phyloP scores from a whole-genome alignment of 2,113 vertebrate species.

The Cinclus cinclus region DNA sequence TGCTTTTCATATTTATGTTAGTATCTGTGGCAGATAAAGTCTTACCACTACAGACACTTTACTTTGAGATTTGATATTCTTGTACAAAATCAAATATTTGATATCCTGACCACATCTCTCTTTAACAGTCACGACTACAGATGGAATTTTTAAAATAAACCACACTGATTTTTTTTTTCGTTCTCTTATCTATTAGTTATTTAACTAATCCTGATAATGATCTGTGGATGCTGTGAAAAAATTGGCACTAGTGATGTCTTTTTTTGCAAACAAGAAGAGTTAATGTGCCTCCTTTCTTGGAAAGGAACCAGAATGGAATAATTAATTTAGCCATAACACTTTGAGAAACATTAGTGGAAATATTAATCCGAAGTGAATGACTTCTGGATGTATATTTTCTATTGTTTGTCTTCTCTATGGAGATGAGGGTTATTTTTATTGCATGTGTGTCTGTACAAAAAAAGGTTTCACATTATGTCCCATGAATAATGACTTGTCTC shows the following conservation, averaged over 20 bases:
- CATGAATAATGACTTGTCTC: background rate
- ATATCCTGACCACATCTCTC: background rate
- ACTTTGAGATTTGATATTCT: background rate
- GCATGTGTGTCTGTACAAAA: fast-evolving
- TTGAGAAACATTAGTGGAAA: background rate
- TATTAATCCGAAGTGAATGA: background rate
- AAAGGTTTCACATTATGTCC: background rate
- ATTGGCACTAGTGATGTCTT: background rate
- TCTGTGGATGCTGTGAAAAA: background rate
- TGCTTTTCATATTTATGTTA: background rate
- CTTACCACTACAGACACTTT: background rate
- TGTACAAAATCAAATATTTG: background rate
- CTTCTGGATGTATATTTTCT: background rate
- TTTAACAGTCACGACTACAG: background rate
- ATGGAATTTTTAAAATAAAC: background rate
- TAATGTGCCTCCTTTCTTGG: background rate
- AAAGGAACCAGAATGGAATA: background rate
- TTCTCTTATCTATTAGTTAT: background rate
- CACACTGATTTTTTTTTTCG: background rate
- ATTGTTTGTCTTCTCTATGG: background rate
- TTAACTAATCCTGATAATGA: background rate
- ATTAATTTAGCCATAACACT: background rate
- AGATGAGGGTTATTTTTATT: background rate
- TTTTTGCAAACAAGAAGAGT: background rate
- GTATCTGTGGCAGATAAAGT: background rate